These are phyloP conservation scores for Danio aesculapii DNA, from an alignment of 2,797 vertebrate genomes.

Conservation along the genomic window DNA sequence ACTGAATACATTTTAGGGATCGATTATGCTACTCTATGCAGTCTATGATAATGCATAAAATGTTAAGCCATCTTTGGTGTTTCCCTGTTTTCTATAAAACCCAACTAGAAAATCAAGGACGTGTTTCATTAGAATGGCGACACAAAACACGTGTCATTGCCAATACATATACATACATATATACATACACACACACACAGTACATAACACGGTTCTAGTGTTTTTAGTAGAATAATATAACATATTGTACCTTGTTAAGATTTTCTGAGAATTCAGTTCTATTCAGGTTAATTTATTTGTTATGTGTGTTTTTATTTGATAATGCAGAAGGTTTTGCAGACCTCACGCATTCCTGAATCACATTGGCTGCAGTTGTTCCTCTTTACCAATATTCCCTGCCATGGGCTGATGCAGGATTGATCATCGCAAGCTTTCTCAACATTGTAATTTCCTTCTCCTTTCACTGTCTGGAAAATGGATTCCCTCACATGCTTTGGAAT, in stretches of 20 bases:
- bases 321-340: not conserved
- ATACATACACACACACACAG: no score
- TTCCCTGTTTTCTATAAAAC: no score
- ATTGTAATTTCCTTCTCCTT: conserved; percentile 42
- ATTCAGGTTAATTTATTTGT: not conserved
- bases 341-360: not conserved
- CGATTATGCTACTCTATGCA: no score
- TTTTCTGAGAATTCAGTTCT: not conserved
- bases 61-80: no score
- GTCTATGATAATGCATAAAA: no score
- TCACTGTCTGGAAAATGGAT: conserved; percentile 78
- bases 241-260: not conserved
- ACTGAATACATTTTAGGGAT: no score
- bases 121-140: no score
- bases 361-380: conserved; percentile 13
- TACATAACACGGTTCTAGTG: no score
- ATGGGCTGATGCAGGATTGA: conserved; percentile 42
- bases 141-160: no score
- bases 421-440: conserved; percentile 44
- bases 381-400: conserved; percentile 47
- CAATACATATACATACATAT: no score
- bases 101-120: no score
- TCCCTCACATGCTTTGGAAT: conserved; percentile 64
- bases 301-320: not conserved
- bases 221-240: no score